Evolutionary conservation across 2,113 vertebrate genomes (phyloP).

Genomic region (Rhabdomys dilectus): DNA sequence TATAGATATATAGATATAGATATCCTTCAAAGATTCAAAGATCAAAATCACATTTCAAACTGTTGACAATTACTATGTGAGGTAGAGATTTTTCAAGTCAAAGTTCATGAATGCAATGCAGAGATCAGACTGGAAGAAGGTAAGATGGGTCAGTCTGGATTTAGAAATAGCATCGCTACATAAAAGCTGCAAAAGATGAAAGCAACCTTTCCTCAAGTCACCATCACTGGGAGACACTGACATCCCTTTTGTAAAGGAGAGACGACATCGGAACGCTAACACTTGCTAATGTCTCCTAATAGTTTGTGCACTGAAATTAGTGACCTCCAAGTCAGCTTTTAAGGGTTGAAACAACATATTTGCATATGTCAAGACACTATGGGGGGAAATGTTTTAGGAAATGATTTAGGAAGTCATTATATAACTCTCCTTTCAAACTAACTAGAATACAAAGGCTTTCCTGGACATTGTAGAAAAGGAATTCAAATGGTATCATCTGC

Average conservation of each 20-base stretch:
- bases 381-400: background rate
- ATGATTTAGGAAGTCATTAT: background rate
- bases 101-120: constrained; percentile 20
- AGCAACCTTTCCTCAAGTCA: background rate
- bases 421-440: background rate
- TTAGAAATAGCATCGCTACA: constrained; percentile 17
- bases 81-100: constrained; percentile 42
- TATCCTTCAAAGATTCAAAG: constrained; percentile 50
- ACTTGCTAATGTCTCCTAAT: background rate
- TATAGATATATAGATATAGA: background rate
- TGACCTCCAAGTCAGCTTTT: constrained; percentile 36
- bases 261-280: background rate
- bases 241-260: background rate
- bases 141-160: background rate
- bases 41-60: constrained; percentile 48
- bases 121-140: background rate
- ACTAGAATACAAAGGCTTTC: constrained; percentile 39
- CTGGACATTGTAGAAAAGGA: constrained; percentile 23
- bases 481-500: constrained; percentile 60
- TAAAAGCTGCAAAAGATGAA: constrained; percentile 45
- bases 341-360: background rate
- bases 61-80: constrained; percentile 37
- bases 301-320: constrained; percentile 29
- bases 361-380: background rate
- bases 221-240: background rate